Conservation (phyloP, 2,797 vertebrate species). For the Urosaurus nigricauda region DNA sequence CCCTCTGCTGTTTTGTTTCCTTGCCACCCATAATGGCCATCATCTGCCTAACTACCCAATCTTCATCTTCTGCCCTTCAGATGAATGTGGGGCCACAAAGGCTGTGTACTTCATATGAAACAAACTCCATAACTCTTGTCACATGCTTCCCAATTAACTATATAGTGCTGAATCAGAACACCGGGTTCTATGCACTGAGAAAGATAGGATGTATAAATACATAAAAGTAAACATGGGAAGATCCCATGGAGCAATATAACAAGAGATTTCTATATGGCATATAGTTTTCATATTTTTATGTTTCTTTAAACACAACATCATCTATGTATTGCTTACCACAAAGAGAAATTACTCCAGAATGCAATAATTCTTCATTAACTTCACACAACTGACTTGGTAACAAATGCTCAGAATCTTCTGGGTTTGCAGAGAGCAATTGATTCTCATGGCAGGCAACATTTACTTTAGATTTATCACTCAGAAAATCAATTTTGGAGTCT, state of each 20-base stretch:
- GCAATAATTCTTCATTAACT: slow-evolving; percentile 82
- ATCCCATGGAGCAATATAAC: background rate
- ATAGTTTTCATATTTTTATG: background rate
- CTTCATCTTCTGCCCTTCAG: background rate
- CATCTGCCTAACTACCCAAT: background rate
- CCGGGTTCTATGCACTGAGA: no score
- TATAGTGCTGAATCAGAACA: background rate
- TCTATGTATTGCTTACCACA: slow-evolving; percentile 77
- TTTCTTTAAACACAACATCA: background rate
- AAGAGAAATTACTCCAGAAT: slow-evolving; percentile 81
- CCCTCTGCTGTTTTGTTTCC: background rate
- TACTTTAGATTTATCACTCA: slow-evolving; percentile 60
- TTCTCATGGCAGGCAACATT: slow-evolving; percentile 52
- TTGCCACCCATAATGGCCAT: background rate
- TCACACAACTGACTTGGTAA: slow-evolving; percentile 77
- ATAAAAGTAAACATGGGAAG: background rate
- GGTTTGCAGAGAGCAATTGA: slow-evolving; percentile 39
- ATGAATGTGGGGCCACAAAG: background rate
- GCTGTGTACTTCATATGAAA: background rate
- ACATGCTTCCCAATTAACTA: background rate
- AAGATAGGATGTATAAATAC: no score
- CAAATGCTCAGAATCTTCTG: slow-evolving; percentile 43
- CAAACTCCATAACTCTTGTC: background rate
- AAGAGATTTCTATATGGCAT: background rate
- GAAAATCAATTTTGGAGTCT: slow-evolving; percentile 66